phyloP scores from a whole-genome alignment of 2,113 vertebrate species.

The Eptesicus fuscus region DNA sequence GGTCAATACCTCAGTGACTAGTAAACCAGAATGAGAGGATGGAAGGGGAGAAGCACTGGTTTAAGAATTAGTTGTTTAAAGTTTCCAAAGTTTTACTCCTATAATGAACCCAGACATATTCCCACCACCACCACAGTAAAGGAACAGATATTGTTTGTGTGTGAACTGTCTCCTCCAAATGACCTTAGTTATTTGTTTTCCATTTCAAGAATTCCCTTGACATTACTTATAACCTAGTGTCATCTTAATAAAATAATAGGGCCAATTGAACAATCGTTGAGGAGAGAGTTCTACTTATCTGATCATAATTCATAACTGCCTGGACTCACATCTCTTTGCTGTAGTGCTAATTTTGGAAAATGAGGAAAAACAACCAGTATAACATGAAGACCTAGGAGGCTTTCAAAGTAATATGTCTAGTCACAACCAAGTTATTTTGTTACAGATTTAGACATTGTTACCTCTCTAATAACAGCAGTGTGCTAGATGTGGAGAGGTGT shows the following conservation, averaged over 20 bases:
- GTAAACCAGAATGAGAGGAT: not conserved
- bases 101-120: not conserved
- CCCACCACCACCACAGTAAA: not conserved
- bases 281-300: not conserved
- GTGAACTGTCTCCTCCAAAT: not conserved
- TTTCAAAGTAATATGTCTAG: not conserved
- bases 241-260: not conserved
- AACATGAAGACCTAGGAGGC: not conserved
- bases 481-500: not conserved
- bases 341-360: not conserved
- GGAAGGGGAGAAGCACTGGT: not conserved
- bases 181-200: not conserved
- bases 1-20: not conserved
- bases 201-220: not conserved
- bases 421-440: not conserved
- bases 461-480: not conserved
- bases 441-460: not conserved
- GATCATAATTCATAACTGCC: not conserved
- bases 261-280: not conserved
- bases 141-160: not conserved
- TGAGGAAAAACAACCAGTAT: not conserved
- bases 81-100: not conserved
- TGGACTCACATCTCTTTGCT: not conserved
- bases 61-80: not conserved
- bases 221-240: not conserved